phyloP scores from a whole-genome alignment of 2,888 invertebrate species.

The Athetis lepigone region DNA sequence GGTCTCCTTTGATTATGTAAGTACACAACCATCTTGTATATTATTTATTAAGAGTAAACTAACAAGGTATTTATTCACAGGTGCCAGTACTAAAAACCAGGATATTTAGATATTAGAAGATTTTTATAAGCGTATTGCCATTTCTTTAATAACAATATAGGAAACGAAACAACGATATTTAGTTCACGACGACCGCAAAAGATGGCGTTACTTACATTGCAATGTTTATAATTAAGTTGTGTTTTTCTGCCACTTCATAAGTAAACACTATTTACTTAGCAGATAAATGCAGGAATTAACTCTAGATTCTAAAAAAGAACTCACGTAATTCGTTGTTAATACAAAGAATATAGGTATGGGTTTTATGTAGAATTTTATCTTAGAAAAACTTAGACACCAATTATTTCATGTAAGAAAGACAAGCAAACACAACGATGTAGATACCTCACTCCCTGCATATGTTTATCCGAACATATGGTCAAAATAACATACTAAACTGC shows the following conservation, averaged over 20 bases:
- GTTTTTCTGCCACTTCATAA: not conserved
- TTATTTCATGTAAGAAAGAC: too few relatives aligned
- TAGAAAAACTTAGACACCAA: too few relatives aligned
- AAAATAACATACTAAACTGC: not conserved
- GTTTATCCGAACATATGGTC: not conserved
- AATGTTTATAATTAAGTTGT: not conserved
- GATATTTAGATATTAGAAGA: not conserved
- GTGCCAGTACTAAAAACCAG: not conserved
- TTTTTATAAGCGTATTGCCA: not conserved
- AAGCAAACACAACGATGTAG: too few relatives aligned
- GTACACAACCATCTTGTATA: constrained; percentile 14
- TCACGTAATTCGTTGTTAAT: too few relatives aligned
- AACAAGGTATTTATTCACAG: not conserved
- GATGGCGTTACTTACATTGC: constrained; percentile 38
- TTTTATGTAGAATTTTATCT: too few relatives aligned
- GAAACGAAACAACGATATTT: not conserved
- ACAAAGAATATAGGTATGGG: too few relatives aligned
- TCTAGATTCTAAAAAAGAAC: not conserved
- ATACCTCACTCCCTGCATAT: too few relatives aligned
- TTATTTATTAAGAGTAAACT: not conserved
- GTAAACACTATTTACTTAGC: not conserved
- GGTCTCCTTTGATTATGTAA: constrained; percentile 36
- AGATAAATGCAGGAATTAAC: not conserved
- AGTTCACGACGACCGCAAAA: constrained; percentile 13
- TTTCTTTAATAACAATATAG: too few relatives aligned